Conservation (phyloP, 2,113 vertebrate genomes). For the Rhea americana region DNA sequence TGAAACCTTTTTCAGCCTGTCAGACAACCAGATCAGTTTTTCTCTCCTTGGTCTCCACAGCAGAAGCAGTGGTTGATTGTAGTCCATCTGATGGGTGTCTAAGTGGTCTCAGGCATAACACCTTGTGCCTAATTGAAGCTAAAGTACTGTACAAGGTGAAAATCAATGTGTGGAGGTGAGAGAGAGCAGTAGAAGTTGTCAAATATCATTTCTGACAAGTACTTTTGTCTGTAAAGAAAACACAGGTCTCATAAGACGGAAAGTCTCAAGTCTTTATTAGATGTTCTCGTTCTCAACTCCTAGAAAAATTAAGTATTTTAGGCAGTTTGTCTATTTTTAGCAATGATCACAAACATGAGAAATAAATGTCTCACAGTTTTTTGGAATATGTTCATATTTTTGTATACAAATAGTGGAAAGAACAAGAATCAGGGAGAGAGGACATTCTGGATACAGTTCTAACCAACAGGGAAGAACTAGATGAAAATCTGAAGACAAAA, state of each 20-base stretch:
- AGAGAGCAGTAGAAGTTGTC: constrained; percentile 43
- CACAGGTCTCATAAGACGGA: background rate
- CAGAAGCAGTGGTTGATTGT: background rate
- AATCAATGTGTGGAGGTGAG: constrained; percentile 57
- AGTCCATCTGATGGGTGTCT: constrained; percentile 24
- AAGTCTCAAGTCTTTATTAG: background rate
- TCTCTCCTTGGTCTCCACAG: background rate
- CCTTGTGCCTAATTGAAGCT: constrained; percentile 59
- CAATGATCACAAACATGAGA: background rate
- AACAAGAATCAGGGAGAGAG: background rate
- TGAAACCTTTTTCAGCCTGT: background rate
- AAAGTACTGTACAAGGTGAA: constrained; percentile 64
- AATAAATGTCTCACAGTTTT: background rate
- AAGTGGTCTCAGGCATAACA: constrained; percentile 54
- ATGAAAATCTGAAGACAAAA: constrained; percentile 8
- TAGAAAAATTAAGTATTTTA: background rate
- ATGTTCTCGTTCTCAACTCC: background rate
- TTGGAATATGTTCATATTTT: background rate
- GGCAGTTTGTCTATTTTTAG: background rate
- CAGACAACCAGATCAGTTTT: constrained; percentile 27
- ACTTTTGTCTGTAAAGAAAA: constrained; percentile 29
- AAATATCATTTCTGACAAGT: constrained; percentile 50
- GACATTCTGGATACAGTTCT: background rate
- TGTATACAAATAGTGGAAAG: background rate
- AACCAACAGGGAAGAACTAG: background rate